Conservation (phyloP, 2,113 vertebrate species). For the Delphinus delphis region DNA sequence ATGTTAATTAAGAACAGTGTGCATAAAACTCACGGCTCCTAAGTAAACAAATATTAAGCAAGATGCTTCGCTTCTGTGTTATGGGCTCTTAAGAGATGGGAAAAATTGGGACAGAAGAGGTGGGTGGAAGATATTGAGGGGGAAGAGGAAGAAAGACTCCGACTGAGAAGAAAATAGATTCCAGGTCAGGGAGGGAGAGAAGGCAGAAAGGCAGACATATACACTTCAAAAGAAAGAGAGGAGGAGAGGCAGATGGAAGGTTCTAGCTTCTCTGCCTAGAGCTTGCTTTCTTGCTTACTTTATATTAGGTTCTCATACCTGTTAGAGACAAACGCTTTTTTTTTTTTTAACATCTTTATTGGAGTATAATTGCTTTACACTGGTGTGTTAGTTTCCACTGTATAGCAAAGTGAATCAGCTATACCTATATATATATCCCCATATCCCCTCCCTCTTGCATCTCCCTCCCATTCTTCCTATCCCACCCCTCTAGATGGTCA, state of each 20-base stretch:
- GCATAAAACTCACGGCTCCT: constrained; percentile 67
- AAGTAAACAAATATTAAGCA: constrained; percentile 69
- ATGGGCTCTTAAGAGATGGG: constrained; percentile 4
- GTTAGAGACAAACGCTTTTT: not conserved
- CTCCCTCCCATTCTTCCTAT: no score
- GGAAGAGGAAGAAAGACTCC: not conserved
- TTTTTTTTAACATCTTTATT: no score
- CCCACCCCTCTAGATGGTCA: no score
- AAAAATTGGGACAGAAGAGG: not conserved
- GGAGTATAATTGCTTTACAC: no score
- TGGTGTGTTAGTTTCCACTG: no score
- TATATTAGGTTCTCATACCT: not conserved
- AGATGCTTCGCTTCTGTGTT: constrained; percentile 34
- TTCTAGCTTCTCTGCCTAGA: not conserved
- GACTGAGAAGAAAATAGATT: constrained; percentile 27
- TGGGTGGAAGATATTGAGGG: not conserved
- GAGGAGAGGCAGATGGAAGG: not conserved
- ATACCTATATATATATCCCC: no score
- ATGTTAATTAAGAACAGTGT: constrained; percentile 74
- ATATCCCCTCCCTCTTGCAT: no score
- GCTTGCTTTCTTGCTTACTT: not conserved
- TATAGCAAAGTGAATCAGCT: no score
- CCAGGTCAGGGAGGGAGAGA: not conserved
- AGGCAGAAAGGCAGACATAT: not conserved
- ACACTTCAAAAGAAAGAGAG: not conserved